Conservation (phyloP, 1,140 invertebrate species). For the Harpegnathos saltator region DNA sequence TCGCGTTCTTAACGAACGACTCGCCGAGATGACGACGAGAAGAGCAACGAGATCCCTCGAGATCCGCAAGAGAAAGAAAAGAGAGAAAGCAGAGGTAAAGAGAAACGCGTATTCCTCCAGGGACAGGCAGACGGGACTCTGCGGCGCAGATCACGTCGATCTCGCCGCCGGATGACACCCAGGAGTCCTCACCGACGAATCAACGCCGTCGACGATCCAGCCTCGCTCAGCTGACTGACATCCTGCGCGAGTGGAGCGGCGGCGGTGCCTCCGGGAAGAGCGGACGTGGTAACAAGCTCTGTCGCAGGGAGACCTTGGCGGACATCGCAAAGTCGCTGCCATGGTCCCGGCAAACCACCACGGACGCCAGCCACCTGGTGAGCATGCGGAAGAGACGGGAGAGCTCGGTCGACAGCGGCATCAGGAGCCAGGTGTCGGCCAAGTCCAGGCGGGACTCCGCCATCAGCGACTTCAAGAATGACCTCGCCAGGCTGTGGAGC, state of each 20-base stretch:
- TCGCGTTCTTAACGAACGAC: not conserved
- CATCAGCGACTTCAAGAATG: slow-evolving; percentile 90
- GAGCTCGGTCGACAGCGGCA: slow-evolving; percentile 93
- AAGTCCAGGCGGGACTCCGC: slow-evolving; percentile 90
- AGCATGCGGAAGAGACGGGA: slow-evolving; percentile 90
- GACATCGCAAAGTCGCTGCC: slow-evolving; percentile 91
- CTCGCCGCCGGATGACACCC: slow-evolving; percentile 91
- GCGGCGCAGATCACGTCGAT: slow-evolving; percentile 94
- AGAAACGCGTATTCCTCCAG: slow-evolving; percentile 66
- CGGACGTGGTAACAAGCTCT: slow-evolving; percentile 89
- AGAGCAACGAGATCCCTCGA: not conserved
- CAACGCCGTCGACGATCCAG: slow-evolving; percentile 92
- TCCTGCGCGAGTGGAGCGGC: slow-evolving; percentile 92
- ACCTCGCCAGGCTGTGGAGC: slow-evolving; percentile 90
- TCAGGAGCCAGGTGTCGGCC: slow-evolving; percentile 89
- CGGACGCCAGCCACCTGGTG: slow-evolving; percentile 84
- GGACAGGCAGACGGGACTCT: slow-evolving; percentile 92
- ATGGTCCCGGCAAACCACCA: slow-evolving; percentile 88
- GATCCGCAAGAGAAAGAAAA: not conserved
- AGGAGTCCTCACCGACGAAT: slow-evolving; percentile 88
- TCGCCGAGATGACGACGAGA: not conserved
- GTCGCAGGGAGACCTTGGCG: slow-evolving; percentile 93
- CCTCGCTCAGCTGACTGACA: slow-evolving; percentile 93
- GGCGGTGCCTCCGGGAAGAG: slow-evolving; percentile 88
- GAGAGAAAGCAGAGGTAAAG: too few relatives aligned